Evolutionary conservation across 1,140 invertebrate species (phyloP), one percentile per base, ranked within the genome.

Genomic region (Micrasema minimum): DNA sequence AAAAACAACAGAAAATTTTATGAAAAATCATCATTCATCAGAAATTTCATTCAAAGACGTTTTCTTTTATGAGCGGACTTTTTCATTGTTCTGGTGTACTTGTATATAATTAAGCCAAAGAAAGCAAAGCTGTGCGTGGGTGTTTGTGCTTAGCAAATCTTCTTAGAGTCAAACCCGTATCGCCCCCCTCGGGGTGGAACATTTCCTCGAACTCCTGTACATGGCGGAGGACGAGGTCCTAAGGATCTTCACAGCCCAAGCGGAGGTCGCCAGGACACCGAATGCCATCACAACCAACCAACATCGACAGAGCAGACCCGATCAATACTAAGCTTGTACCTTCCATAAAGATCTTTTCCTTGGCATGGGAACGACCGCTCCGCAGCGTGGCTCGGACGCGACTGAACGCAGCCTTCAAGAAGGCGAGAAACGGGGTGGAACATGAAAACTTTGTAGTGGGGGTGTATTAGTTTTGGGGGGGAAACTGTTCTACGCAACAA

Each of bases 201-300:
- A 59, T 23, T 72, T 68, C 38, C 66, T 62, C 55, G 67, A 37
- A 45, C 37, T 64, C 23, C 71, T 51, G 59, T 64, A 72, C 66
- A 69, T 72, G 31, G 53, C 51, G 22, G 53, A n/a, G 18, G 70
- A 50, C 3, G 68, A 12, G 51, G 69, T 66, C 22, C 66, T 31
- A 43, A 69, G 35, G 6, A 69, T 23, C 37, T 66, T 66, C 37
- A 51, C 20, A n/a, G 64, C 26, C 7, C 38, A 18, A 5, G 26
- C 31, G 64, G 20, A 12, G 23, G 59, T 31, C 20, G 23, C 41
- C 22, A 64, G 23, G 14, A 64, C 18, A n/a, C 41, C 18, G n/a
- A 46, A 26, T 20, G 59, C 59, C 59, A 64, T 64, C 43, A 64
- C 59, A 45, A 16, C 53, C 2, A 31, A 12, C 51, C 26, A 55